phyloP scores from a whole-genome alignment of 2,888 invertebrate species.

The Lasioglossum figueresi region DNA sequence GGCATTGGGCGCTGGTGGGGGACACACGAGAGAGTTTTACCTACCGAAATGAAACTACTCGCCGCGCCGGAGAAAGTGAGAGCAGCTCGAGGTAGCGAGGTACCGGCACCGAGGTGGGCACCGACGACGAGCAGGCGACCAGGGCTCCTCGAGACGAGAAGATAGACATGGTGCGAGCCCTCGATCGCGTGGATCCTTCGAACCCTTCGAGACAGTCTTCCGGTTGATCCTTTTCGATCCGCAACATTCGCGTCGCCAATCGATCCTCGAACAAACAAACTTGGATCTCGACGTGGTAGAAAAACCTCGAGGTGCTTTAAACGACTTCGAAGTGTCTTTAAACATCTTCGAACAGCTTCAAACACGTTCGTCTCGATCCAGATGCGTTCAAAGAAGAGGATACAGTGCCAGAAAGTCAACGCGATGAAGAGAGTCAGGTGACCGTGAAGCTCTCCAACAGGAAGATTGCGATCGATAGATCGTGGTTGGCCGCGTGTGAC shows the following conservation, averaged over 20 bases:
- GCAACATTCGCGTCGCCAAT: neutral
- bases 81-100: constrained; percentile 76
- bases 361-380: neutral
- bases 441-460: constrained; percentile 9
- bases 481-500: constrained; percentile 33
- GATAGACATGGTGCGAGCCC: constrained; percentile 75
- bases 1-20: constrained; percentile 58
- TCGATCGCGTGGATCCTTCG: constrained; percentile 68
- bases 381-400: neutral
- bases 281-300: neutral
- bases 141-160: constrained; percentile 74
- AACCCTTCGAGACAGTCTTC: constrained; percentile 32
- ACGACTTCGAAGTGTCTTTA: neutral
- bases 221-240: neutral
- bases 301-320: no score
- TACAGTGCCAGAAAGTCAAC: neutral
- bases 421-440: constrained; percentile 15
- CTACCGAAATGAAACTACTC: constrained; percentile 82
- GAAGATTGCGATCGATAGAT: constrained; percentile 8
- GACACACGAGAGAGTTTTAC: constrained; percentile 80
- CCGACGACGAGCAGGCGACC: constrained; percentile 71
- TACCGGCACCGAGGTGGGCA: constrained; percentile 77
- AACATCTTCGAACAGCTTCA: neutral
- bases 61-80: constrained; percentile 82
- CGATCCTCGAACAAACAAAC: neutral